These are phyloP conservation scores for Stenolophus ochropezus DNA, from an alignment of 2,888 invertebrate species.

Conservation along the genomic window DNA sequence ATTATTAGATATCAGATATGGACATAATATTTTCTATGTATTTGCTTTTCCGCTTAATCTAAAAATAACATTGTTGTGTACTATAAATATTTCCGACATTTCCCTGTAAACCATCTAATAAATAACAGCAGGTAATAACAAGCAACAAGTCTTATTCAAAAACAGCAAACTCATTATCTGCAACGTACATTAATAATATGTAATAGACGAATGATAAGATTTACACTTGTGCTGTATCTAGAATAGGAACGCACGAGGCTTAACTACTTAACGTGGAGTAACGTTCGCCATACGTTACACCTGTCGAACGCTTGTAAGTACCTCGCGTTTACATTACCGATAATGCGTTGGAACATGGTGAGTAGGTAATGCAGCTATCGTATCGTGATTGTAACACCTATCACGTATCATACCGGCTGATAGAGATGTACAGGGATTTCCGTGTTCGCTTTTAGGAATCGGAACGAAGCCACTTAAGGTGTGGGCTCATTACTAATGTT, in stretches of 20 bases:
- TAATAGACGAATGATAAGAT: constrained; percentile 49
- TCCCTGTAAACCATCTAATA: constrained; percentile 16
- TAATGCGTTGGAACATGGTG: constrained; percentile 39
- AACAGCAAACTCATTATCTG: constrained; percentile 40
- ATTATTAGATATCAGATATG: neutral
- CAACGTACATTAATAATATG: constrained; percentile 52
- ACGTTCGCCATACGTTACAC: constrained; percentile 25
- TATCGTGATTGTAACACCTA: constrained; percentile 33
- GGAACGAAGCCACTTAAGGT: neutral
- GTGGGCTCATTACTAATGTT: neutral
- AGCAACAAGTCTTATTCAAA: constrained; percentile 20
- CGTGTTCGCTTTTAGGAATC: neutral
- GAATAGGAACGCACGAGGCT: constrained; percentile 6
- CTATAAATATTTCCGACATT: constrained; percentile 22
- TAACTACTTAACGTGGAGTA: neutral
- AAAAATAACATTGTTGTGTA: neutral
- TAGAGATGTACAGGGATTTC: constrained; percentile 6
- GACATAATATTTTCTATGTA: neutral
- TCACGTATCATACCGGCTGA: constrained; percentile 6
- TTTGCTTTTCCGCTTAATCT: neutral
- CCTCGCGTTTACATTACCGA: constrained; percentile 36
- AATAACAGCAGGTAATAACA: constrained; percentile 32
- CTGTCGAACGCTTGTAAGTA: constrained; percentile 40
- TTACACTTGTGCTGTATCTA: constrained; percentile 17
- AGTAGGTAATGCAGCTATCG: constrained; percentile 27